These are phyloP conservation scores for Petrosia ficiformis DNA, from an alignment of 37 sponge, comb jelly and placozoan genomes.

Conservation along the genomic window DNA sequence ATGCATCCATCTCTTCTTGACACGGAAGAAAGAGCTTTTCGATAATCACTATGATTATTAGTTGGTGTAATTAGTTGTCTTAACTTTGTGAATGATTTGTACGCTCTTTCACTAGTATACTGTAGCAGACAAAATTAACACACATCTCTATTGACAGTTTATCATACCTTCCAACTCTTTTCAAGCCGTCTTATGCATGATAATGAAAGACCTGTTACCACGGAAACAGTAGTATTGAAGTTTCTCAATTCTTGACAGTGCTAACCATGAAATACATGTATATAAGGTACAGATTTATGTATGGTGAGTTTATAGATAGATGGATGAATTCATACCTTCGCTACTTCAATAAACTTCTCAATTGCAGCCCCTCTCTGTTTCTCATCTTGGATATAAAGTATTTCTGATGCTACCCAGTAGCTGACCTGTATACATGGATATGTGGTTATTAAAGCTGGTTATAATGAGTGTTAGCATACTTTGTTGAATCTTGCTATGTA, in stretches of 20 bases:
- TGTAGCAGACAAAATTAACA: neutral
- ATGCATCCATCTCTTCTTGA: conserved; percentile 38
- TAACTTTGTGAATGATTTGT: conserved; percentile 43
- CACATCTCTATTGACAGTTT: conserved; percentile 1
- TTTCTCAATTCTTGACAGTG: conserved; percentile 75
- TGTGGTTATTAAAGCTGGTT: neutral
- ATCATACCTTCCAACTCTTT: conserved; percentile 65
- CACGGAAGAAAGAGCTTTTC: conserved; percentile 41
- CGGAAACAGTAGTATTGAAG: conserved; percentile 74
- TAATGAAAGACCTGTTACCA: conserved; percentile 60
- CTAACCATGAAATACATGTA: conserved; percentile 15
- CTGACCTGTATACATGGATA: conserved; percentile 32
- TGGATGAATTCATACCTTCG: conserved; percentile 60
- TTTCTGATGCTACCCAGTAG: conserved; percentile 71
- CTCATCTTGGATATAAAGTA: conserved; percentile 27
- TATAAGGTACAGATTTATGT: neutral
- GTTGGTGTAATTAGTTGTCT: conserved; percentile 44
- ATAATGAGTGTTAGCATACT: conserved; percentile 21
- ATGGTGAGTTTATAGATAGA: neutral
- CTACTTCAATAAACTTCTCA: conserved; percentile 80
- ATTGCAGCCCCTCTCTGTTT: conserved; percentile 34
- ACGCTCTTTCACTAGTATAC: conserved; percentile 53
- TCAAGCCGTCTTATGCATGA: conserved; percentile 66
- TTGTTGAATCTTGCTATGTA: conserved; percentile 75
- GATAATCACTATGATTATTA: conserved; percentile 55